Percentiles rank a stretch among this genome's conserved stretches.
These are phyloP conservation scores for Mythimna impura DNA, from an alignment of 2,888 invertebrate species.

Conservation along the genomic window DNA sequence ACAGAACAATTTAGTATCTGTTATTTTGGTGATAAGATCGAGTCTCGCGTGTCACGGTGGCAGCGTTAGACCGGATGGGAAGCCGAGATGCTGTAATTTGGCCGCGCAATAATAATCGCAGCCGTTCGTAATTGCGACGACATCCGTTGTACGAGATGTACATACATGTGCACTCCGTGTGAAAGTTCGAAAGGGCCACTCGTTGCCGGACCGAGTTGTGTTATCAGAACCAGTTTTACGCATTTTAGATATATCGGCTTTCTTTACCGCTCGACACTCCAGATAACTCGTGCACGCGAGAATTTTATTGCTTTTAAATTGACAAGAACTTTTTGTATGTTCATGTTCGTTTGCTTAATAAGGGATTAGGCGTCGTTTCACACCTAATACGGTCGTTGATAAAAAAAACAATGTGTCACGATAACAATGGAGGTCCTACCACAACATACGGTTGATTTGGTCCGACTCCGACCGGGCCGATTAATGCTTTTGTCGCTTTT, in stretches of 20 bases:
- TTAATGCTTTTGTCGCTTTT: slow-evolving; percentile 78
- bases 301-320: slow-evolving; percentile 80
- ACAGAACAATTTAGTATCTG: slow-evolving; percentile 61
- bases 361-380: slow-evolving; percentile 76
- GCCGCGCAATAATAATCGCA: slow-evolving; percentile 88
- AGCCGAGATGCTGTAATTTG: slow-evolving; percentile 88
- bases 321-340: slow-evolving; percentile 73
- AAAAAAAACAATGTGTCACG: slow-evolving; percentile 64
- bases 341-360: slow-evolving; percentile 69
- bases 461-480: slow-evolving; percentile 59
- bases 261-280: slow-evolving; percentile 77
- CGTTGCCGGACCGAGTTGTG: slow-evolving; percentile 72
- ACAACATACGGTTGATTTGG: slow-evolving; percentile 74
- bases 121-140: slow-evolving; percentile 86
- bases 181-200: slow-evolving; percentile 86
- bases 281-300: slow-evolving; percentile 73
- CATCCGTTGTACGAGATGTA: slow-evolving; percentile 84
- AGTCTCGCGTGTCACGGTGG: slow-evolving; percentile 56
- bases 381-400: slow-evolving; percentile 74
- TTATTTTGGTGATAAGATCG: slow-evolving; percentile 63
- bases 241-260: slow-evolving; percentile 84
- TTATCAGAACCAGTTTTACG: slow-evolving; percentile 83
- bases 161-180: slow-evolving; percentile 83
- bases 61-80: slow-evolving; percentile 84
- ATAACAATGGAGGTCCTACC: slow-evolving; percentile 73